These are phyloP conservation scores for Drosophila yooni DNA, from an alignment of 2,888 invertebrate species.

Conservation along the genomic window DNA sequence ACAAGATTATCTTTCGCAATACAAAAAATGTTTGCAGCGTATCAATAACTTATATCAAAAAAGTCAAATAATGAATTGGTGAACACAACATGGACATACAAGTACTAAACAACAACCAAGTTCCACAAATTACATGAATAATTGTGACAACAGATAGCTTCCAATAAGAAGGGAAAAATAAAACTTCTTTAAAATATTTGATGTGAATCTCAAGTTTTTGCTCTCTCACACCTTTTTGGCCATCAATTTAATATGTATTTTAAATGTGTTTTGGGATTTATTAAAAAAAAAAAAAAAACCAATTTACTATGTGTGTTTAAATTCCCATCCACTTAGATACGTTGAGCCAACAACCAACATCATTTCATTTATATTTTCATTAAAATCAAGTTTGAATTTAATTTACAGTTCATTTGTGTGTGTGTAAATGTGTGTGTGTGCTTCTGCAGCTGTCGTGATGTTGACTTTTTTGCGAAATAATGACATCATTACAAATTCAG, in stretches of 20 bases:
- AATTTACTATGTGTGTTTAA: conserved; percentile 15
- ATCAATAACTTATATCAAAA: background rate
- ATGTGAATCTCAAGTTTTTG: conserved; percentile 36
- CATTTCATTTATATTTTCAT: conserved; percentile 47
- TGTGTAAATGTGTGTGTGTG: conserved; percentile 9
- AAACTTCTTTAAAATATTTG: conserved; percentile 10
- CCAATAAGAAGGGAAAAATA: conserved; percentile 14
- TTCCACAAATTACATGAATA: background rate
- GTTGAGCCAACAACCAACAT: background rate
- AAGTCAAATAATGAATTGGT: background rate
- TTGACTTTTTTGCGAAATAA: conserved; percentile 59
- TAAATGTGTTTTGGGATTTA: conserved; percentile 29
- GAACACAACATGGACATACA: background rate
- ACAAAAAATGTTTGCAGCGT: background rate
- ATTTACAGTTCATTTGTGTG: conserved; percentile 36
- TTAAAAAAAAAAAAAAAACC: conserved; percentile 2
- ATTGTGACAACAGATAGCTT: conserved; percentile 1
- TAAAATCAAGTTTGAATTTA: conserved; percentile 54
- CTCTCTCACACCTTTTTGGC: conserved; percentile 16
- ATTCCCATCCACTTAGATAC: conserved; percentile 5
- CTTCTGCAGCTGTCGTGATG: conserved; percentile 39
- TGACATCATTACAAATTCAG: conserved; percentile 61
- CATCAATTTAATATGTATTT: conserved; percentile 22
- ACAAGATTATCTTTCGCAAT: background rate
- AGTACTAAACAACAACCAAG: conserved; percentile 1